phyloP scores from a whole-genome alignment of 2,888 invertebrate species.

The Lagria hirta region DNA sequence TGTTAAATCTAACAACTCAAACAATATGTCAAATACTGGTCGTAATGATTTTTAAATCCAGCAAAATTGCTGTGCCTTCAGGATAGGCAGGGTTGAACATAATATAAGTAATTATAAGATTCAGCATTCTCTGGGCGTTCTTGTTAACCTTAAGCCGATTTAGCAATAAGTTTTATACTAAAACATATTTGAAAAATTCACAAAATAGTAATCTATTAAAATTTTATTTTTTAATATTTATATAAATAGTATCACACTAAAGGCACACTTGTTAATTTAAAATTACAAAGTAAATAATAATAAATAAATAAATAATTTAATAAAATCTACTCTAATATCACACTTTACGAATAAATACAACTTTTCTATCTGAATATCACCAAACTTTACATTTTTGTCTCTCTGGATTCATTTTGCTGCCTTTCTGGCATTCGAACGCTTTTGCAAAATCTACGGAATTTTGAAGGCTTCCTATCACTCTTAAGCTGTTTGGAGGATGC shows the following conservation, averaged over 20 bases:
- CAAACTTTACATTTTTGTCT: slow-evolving; percentile 58
- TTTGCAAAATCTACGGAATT: slow-evolving; percentile 74
- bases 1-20: no score
- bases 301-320: slow-evolving; percentile 14
- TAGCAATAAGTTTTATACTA: no score
- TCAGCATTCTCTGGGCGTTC: no score
- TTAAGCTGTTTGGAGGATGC: slow-evolving; percentile 71
- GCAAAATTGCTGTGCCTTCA: no score
- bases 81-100: no score
- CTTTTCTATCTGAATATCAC: slow-evolving; percentile 47
- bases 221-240: slow-evolving; percentile 3
- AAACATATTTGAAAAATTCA: no score
- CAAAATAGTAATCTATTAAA: no score
- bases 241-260: slow-evolving; percentile 17
- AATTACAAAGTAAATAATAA: slow-evolving; percentile 5
- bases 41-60: no score
- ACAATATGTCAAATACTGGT: no score
- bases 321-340: slow-evolving; percentile 22
- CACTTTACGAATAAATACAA: slow-evolving; percentile 16
- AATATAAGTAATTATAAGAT: no score
- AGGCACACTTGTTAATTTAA: slow-evolving; percentile 18
- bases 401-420: slow-evolving; percentile 60
- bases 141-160: no score
- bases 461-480: slow-evolving; percentile 69
- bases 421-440: slow-evolving; percentile 61